A percentile compares a stretch with the other conserved stretches of the same genome.
Evolutionary conservation across 1,140 invertebrate species (phyloP).

Genomic region (Ceratitis capitata): DNA sequence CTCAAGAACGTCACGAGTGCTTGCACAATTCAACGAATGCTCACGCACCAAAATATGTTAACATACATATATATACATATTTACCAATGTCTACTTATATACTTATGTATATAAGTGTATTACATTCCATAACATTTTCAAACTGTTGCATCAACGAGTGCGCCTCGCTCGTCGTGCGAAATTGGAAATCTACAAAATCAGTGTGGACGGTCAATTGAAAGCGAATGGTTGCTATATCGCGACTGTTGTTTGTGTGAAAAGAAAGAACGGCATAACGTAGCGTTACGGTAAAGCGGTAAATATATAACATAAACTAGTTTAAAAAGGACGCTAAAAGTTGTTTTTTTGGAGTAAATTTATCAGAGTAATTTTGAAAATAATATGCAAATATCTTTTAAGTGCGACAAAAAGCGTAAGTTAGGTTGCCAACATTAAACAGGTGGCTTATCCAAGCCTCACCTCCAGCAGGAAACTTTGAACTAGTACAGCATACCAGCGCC

Average conservation of each 20-base stretch:
- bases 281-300: neutral
- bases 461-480: neutral
- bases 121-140: neutral
- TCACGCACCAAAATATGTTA: too few relatives aligned
- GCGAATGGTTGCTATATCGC: conserved; percentile 10
- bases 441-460: neutral
- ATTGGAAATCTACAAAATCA: neutral
- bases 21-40: neutral
- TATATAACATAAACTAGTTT: neutral
- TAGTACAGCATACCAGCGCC: too few relatives aligned
- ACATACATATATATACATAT: too few relatives aligned
- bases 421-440: neutral
- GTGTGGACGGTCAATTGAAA: conserved; percentile 20
- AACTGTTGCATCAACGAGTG: conserved; percentile 30
- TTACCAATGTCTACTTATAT: too few relatives aligned
- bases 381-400: too few relatives aligned
- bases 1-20: neutral
- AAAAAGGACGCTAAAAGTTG: neutral
- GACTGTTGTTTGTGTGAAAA: neutral
- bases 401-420: neutral
- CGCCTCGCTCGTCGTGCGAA: neutral
- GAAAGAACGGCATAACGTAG: neutral
- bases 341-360: too few relatives aligned
- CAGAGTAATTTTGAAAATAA: too few relatives aligned
- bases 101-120: too few relatives aligned